Evolutionary conservation across 2,888 invertebrate species (phyloP), one percentile per base, ranked within the genome.

Genomic region (Amblyjoppa proteus): DNA sequence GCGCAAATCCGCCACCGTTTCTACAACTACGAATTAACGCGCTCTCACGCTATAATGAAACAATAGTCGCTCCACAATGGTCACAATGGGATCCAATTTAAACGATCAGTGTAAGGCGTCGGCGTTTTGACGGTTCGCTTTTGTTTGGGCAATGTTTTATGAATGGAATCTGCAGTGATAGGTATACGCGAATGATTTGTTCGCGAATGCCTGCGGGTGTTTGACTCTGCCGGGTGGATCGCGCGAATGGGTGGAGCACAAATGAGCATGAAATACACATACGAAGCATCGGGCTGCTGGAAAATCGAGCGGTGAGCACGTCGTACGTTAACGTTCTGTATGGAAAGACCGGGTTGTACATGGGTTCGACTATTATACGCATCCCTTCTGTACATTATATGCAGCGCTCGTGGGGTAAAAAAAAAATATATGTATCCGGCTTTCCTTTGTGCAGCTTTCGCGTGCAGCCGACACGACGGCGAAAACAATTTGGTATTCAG

Each of bases 401-500:
- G 70, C 73, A 64, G 53, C 53, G 11, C 6, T 38, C n/a, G 38
- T 6, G 38, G 77, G 20, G 20, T 53, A 70, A 64, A 73, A 70
- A 51, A 76, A 64, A 71, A 76, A 80, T 76, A 68, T 28, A 41
- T 9, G 9, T 41, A 73, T 68, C 58, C 31, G 11, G 4, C 41
- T 31, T 9, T 51, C 20, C 16, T 66, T 74, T 58, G 53, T 56
- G 31, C 9, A 64, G 69, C 61, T 64, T 45, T 71, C 16, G 64
- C 70, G 70, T 61, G 34, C 28, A 64, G 41, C n/a, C 31, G 38
- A 68, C 75, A 38, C 38, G 64, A 66, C 16, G 45, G 28, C 38
- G 61, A 58, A 68, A 84, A 74, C 68, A 77, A 81, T 78, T 73
- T 81, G 34, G 81, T 78, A 84, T 81, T 74, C 77, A 61, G 53